Base-by-base conservation (phyloP, 2,888 invertebrate genomes). In the Parthenolecanium corni region DNA sequence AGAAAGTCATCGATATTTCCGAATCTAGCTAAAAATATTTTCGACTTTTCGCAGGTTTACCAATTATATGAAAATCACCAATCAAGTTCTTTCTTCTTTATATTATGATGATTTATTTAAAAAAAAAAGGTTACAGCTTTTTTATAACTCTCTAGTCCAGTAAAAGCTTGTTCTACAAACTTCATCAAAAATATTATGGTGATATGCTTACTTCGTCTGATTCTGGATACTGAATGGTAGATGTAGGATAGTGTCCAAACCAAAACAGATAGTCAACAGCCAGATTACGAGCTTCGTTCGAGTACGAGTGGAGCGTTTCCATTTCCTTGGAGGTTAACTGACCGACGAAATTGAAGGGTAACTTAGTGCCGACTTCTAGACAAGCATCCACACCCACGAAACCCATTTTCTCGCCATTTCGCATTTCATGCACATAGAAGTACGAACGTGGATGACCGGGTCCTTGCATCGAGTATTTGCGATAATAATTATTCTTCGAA, bases 231-330 rank as follows among this genome's bases (percentile, higher is more conserved):
- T 89, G 74, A 69, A 93, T 87, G 68, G 88, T 85, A 3, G 92
- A 91, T 20, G 91, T 89, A 2, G 94, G 92, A 74, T 92, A 93
- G 73, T 94, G 94, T 2, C 90, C 92, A 76, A 91, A 93, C 80
- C 85, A 86, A 66, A 88, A 74, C 1, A 84, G 83, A 68, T 81
- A 79, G 70, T 65, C 44, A 12, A 63, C 56, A 36, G 64, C 46
- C n/a, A 51, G 42, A 63, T 65, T 64, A 20, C 66, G 40, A 25
- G 66, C 66, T 66, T 64, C 64, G 23, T 63, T 51, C 20, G 58
- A 42, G 23, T 67, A 61, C 16, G 20, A 38, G 14, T 78, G 73
- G 56, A 89, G 73, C 68, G 75, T 73, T n/a, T 64, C 36, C 38
- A 67, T 65, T 52, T 68, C 67, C 14, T 63, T n/a, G 14, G 56